Base-by-base conservation (phyloP, 1,140 invertebrate species). In the Cotesia typhae region DNA sequence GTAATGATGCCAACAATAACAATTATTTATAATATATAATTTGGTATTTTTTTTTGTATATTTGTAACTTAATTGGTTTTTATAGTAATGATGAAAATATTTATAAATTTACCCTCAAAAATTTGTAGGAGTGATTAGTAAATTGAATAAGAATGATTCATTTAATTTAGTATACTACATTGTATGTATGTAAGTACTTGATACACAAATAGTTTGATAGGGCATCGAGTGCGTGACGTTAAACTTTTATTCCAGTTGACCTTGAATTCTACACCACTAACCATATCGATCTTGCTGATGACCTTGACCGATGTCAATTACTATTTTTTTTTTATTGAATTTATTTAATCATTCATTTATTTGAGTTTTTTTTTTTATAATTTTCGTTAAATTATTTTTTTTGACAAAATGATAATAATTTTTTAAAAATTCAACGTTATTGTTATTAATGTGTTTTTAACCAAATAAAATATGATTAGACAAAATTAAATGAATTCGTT, bases 221-320 rank as follows among this genome's bases (percentile, higher is more conserved):
- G 60, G 36, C 70, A 70, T 63, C 61, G 28, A 71, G 37, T n/a
- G 20, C 35, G 12, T 65, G 61, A 71, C 70, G 60, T 14, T 60
- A 36, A 69, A 28, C 55, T 57, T 63, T 55, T 38, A 63, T 14
- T 71, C 60, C 36, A 4, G 28, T 71, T 57, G 63, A 71, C 70
- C 70, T 71, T 71, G 70, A 65, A 41, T 3, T 41, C 35, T 63
- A 53, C 65, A 65, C 51, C 61, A 63, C 35, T 41, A 64, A 17
- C 20, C 28, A 67, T 35, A 60, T 55, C 17, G 17, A 12, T 66
- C 12, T 14, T 10, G 35, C 17, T 38, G 9, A 66, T 59, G 64
- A 66, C 35, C 64, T 66, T 66, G 64, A 52, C 17, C 47, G 17
- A 66, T 66, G 64, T 66, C 64, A 66, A 67, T 53, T 55, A n/a